Evolutionary conservation across 2,113 vertebrate species (phyloP).

Genomic region (Manacus vitellinus): DNA sequence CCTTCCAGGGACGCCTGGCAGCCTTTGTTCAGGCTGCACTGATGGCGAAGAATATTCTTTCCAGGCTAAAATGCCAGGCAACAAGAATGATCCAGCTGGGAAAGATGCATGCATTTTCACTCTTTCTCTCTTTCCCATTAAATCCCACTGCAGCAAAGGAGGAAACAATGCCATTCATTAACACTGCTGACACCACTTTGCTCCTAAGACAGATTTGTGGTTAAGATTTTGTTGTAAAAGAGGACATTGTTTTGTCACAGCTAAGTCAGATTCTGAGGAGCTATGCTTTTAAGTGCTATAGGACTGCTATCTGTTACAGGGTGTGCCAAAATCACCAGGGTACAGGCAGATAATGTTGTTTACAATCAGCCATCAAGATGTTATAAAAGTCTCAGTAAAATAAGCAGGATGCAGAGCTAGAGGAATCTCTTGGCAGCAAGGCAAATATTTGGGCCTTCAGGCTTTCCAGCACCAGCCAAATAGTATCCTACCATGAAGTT

Average conservation of each 20-base stretch:
- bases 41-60: neutral
- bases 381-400: constrained; percentile 12
- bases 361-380: neutral
- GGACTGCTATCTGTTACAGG: neutral
- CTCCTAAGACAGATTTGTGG: neutral
- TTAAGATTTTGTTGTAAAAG: neutral
- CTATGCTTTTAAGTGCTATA: neutral
- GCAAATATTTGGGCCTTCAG: constrained; percentile 23
- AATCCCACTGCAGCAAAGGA: neutral
- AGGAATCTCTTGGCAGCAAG: constrained; percentile 18
- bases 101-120: neutral
- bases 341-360: neutral
- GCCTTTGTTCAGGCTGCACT: neutral
- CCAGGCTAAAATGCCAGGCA: neutral
- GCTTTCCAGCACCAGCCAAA: constrained; percentile 1
- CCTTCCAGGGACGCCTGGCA: neutral
- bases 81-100: neutral
- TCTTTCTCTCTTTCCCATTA: neutral
- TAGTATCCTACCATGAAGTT: neutral
- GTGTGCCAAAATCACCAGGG: neutral
- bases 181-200: neutral
- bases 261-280: neutral
- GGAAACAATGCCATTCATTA: neutral
- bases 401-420: neutral
- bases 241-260: neutral